Base-by-base conservation (phyloP, 2,113 vertebrate genomes). In the Pachycephala philippinensis region DNA sequence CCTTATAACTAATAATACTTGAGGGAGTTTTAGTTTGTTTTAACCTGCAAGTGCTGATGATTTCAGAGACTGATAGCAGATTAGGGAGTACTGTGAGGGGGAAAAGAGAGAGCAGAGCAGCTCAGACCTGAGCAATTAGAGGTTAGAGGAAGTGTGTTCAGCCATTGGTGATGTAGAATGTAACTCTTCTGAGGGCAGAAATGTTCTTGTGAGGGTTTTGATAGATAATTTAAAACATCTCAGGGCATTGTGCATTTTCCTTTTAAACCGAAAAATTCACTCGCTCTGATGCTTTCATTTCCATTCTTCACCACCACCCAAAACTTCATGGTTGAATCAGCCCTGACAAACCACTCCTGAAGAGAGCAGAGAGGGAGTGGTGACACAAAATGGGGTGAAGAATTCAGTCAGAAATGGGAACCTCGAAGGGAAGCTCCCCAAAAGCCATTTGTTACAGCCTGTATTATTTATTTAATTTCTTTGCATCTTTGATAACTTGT, bases 1-100 rank as follows among this genome's bases (percentile, higher is more conserved):
- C 42, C 83, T 86, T 40, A 35, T 33, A 95, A 66, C 79, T 93
- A 60, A 66, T 80, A 70, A 54, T 33, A 66, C 85, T 94, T 83
- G 42, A 72, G 79, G 60, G 89, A 90, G 80, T 90, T 93, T 71
- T 39, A 65, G 78, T 93, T 89, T 97, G 68, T 42, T 87, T 94
- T 85, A 84, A 68, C 78, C 66, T 66, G 61, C 63, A 35, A 69
- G 78, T 26, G 71, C 49, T 77, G 84, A 81, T 95, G 91, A 68
- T 72, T 96, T 88, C 64, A 40, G 87, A 86, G 90, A 7, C 76
- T 94, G 63, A 90, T 88, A 86, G 95, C 75, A 90, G 93, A 54
- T 88, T 42, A 77, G 91, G 86, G 94, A 88, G 78, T 77, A 42
- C 66, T 28, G 7, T 28, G 50, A 88, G 50, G 52, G 39, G 42